Conservation (phyloP, 1,140 invertebrate genomes). For the Armadillidium nasatum region DNA sequence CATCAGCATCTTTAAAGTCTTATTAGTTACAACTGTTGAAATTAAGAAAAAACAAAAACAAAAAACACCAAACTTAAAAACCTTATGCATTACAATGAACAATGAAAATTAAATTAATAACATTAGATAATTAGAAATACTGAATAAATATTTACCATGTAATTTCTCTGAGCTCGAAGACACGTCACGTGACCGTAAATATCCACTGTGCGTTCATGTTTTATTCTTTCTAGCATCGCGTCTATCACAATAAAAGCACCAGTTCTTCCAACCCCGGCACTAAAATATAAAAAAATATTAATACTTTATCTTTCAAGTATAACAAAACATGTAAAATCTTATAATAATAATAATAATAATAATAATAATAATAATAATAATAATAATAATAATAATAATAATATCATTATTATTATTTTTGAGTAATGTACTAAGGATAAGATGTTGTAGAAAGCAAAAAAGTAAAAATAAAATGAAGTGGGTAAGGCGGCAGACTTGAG, state of each 20-base stretch:
- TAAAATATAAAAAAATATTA: slow-evolving; percentile 49
- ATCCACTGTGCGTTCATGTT: slow-evolving; percentile 94
- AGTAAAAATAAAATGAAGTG: too few species aligned
- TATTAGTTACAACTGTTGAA: too few species aligned
- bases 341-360: slow-evolving; percentile 1
- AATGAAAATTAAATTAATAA: too few species aligned
- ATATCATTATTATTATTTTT: too few species aligned
- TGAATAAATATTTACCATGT: slow-evolving; percentile 61
- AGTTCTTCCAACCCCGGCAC: slow-evolving; percentile 93
- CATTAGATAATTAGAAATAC: too few species aligned
- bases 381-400: not conserved
- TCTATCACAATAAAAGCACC: slow-evolving; percentile 99
- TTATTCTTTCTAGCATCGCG: slow-evolving; percentile 89
- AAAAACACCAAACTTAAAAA: too few species aligned
- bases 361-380: not conserved
- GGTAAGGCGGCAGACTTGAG: too few species aligned
- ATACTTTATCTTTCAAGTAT: not conserved
- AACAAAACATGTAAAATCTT: not conserved
- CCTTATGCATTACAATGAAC: too few species aligned
- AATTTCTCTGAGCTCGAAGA: slow-evolving; percentile 91
- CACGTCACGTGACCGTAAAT: slow-evolving; percentile 99
- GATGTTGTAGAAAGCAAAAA: too few species aligned
- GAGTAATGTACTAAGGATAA: too few species aligned
- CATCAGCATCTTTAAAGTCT: too few species aligned
- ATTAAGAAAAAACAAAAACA: too few species aligned